phyloP scores from a whole-genome alignment of 2,113 vertebrate species.

The Sylvicapra grimmia region DNA sequence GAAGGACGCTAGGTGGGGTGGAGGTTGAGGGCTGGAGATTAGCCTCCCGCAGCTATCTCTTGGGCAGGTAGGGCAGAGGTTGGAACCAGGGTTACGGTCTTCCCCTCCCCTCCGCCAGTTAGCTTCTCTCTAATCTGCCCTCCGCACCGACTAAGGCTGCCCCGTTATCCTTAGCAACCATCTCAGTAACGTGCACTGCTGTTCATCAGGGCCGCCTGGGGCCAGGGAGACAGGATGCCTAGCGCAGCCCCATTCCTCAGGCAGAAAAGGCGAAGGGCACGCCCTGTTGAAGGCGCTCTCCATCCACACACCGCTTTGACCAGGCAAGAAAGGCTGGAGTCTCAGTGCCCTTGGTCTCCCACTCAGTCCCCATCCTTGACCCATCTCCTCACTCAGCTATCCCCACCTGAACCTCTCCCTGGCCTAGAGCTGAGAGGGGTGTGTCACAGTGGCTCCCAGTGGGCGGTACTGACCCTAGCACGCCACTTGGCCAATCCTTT shows the following conservation, averaged over 20 bases:
- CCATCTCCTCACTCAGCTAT: not conserved
- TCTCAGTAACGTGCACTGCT: not conserved
- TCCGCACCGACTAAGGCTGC: not conserved
- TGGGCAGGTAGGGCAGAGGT: constrained; percentile 13
- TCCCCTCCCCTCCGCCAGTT: not conserved
- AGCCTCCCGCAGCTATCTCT: not conserved
- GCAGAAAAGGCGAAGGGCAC: not conserved
- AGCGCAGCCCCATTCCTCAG: not conserved
- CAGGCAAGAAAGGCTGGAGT: not conserved
- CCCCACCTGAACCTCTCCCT: not conserved
- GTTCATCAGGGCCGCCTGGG: not conserved
- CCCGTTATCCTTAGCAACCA: not conserved
- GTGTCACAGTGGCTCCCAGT: not conserved
- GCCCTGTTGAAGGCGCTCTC: not conserved
- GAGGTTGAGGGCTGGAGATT: not conserved
- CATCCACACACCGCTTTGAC: not conserved
- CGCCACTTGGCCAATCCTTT: not conserved
- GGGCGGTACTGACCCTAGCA: constrained; percentile 8
- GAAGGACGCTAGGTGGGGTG: not conserved
- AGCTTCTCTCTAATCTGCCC: not conserved
- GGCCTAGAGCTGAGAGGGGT: not conserved
- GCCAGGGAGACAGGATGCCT: not conserved
- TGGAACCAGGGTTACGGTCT: not conserved
- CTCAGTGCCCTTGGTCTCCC: not conserved
- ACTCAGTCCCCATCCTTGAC: not conserved